phyloP scores from a whole-genome alignment of 2,888 invertebrate genomes.

The Busseola fusca region DNA sequence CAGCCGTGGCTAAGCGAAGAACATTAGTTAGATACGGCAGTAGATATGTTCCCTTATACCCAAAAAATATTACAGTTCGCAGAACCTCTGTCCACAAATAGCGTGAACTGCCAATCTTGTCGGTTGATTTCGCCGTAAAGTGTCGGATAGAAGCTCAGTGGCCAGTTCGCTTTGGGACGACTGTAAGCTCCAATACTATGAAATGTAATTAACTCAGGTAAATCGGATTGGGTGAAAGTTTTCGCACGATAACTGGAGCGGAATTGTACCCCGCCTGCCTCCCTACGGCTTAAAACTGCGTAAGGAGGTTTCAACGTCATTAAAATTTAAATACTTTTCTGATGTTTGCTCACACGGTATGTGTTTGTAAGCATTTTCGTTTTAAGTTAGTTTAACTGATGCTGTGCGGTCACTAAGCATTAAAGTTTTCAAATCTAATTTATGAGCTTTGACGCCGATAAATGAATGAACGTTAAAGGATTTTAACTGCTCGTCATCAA shows the following conservation, averaged over 20 bases:
- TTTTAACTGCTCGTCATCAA: background rate
- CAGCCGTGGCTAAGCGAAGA: background rate
- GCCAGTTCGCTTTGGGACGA: slow-evolving; percentile 61
- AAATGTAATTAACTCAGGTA: slow-evolving; percentile 87
- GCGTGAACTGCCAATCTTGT: slow-evolving; percentile 6
- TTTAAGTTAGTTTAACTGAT: slow-evolving; percentile 21
- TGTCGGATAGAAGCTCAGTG: slow-evolving; percentile 19
- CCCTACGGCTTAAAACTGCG: slow-evolving; percentile 58
- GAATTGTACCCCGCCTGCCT: slow-evolving; percentile 65
- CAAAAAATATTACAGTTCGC: slow-evolving; percentile 5
- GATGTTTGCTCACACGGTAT: slow-evolving; percentile 44
- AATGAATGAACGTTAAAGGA: background rate
- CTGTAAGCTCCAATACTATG: slow-evolving; percentile 78
- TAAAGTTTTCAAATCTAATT: slow-evolving; percentile 1
- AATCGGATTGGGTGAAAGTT: slow-evolving; percentile 87
- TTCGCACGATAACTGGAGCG: slow-evolving; percentile 85
- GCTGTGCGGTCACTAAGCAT: slow-evolving; percentile 19
- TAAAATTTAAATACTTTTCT: slow-evolving; percentile 61
- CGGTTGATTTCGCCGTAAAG: background rate
- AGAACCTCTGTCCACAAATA: slow-evolving; percentile 6
- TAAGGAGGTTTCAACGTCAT: slow-evolving; percentile 59
- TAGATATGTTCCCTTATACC: background rate
- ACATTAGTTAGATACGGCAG: slow-evolving; percentile 16
- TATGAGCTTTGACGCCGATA: background rate
- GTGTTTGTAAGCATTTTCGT: slow-evolving; percentile 9